Conservation (phyloP, 64 coral and sea anemone genomes). For the Pachyseris speciosa region DNA sequence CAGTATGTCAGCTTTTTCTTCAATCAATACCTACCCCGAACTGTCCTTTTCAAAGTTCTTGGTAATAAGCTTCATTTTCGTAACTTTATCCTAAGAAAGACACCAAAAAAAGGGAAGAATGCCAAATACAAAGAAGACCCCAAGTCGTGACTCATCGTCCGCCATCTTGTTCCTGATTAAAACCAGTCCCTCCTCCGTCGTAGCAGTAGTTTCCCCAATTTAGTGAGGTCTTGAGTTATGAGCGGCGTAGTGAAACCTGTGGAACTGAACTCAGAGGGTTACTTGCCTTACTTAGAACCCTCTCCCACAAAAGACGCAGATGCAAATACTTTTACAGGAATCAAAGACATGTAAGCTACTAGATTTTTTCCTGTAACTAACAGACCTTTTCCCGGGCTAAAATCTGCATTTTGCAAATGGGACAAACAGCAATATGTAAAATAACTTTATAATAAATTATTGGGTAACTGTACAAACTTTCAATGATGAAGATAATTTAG, state of each 20-base stretch:
- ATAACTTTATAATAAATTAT: not conserved
- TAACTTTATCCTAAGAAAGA: no score
- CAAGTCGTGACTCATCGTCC: no score
- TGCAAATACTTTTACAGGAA: not conserved
- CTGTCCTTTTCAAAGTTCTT: slow-evolving; percentile 96
- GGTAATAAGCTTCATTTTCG: slow-evolving; percentile 87
- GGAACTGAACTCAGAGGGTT: no score
- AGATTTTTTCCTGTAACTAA: not conserved
- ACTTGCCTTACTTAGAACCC: not conserved
- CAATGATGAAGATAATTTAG: no score
- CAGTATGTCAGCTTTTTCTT: no score
- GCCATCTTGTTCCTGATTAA: no score
- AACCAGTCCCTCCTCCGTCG: no score
- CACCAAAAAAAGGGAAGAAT: no score
- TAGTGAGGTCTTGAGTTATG: no score
- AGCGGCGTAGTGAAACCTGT: no score
- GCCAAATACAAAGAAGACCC: no score
- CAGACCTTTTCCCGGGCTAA: not conserved
- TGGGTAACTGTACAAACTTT: not conserved
- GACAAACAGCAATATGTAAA: not conserved
- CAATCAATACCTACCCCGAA: slow-evolving; percentile 78
- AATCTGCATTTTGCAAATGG: not conserved
- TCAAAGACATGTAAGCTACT: slow-evolving; percentile 20
- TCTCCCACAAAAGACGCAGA: not conserved
- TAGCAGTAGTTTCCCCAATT: no score